Percentiles rank a stretch among this genome's conserved stretches.
These are phyloP conservation scores for Propsilocerus akamusi DNA, from an alignment of 1,140 invertebrate species.

Conservation along the genomic window DNA sequence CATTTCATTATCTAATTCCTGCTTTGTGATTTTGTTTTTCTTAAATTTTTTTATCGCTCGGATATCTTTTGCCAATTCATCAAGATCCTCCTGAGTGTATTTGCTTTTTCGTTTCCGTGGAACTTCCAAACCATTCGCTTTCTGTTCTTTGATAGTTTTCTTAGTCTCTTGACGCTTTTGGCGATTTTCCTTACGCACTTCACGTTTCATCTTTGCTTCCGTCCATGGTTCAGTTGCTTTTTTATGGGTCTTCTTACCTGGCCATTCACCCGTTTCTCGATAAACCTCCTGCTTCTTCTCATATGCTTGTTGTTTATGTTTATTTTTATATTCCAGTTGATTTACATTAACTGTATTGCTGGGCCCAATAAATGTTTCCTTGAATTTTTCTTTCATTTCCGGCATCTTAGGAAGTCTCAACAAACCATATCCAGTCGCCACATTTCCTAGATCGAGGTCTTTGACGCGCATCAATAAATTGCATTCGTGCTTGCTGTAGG, in stretches of 20 bases:
- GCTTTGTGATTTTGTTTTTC: conserved; percentile 53
- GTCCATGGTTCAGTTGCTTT: conserved; percentile 59
- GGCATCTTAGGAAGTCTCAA: conserved; percentile 87
- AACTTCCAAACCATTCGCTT: conserved; percentile 23
- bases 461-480: conserved; percentile 73
- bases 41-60: conserved; percentile 76
- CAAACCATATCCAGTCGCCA: conserved; percentile 78
- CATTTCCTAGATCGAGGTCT: conserved; percentile 70
- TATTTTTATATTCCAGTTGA: conserved; percentile 63
- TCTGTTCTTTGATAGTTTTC: conserved; percentile 27
- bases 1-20: conserved; percentile 39
- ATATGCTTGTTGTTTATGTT: conserved; percentile 52
- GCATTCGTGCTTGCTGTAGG: conserved; percentile 94
- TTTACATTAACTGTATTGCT: conserved; percentile 48
- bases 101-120: conserved; percentile 30
- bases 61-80: conserved; percentile 66
- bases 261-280: conserved; percentile 59
- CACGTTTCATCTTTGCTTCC: conserved; percentile 41
- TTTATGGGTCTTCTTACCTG: conserved; percentile 40
- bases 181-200: conserved; percentile 35
- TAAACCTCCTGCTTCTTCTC: conserved; percentile 52
- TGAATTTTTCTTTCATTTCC: conserved; percentile 58
- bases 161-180: conserved; percentile 29
- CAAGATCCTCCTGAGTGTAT: conserved; percentile 55
- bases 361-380: conserved; percentile 41